Base-by-base conservation (phyloP, 2,113 vertebrate species). In the Pica pica region DNA sequence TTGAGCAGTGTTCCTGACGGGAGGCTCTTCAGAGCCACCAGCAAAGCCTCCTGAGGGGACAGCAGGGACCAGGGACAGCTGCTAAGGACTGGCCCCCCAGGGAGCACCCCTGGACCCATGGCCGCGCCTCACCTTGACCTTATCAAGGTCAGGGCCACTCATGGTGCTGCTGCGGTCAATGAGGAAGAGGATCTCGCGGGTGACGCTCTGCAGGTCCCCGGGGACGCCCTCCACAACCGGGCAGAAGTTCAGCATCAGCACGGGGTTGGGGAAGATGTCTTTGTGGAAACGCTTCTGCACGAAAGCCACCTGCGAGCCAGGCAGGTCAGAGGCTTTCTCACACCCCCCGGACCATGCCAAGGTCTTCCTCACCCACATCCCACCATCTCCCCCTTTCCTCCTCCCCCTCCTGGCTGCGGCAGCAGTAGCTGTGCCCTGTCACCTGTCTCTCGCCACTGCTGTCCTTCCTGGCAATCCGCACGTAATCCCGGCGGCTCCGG, bases 241-340 rank as follows among this genome's bases (percentile, higher is more conserved):
- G 93, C 99, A 99, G 98, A 99, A 99, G 96, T 99, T 99, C 71
- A 99, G 98, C 99, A 99, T 99, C 98, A 99, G 87, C 86, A 99
- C 99, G 0, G 99, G 99, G 95, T 99, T 99, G 93, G 97, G 96
- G 90, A 99, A 97, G 91, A 99, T 99, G 96, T 99, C 99, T 86
- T 99, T 99, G 97, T 99, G 99, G 96, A 99, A 98, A 21, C 99
- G 98, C 83, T 98, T 99, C 96, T 99, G 98, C 85, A 99, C 97
- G 14, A 99, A 99, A 95, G 99, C 98, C 94, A 99, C 97, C 99
- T 99, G 95, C 77, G 0, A 91, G 79, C 52, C 91, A n/a, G 82
- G 60, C 5, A 4, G 37, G 44, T 15, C 21, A 3, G 56, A 31
- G 26, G 28, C 52, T 82, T 41, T 60, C 37, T 78, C 20, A 11